Evolutionary conservation across 2,113 vertebrate species (phyloP).

Genomic region (Promerops cafer): DNA sequence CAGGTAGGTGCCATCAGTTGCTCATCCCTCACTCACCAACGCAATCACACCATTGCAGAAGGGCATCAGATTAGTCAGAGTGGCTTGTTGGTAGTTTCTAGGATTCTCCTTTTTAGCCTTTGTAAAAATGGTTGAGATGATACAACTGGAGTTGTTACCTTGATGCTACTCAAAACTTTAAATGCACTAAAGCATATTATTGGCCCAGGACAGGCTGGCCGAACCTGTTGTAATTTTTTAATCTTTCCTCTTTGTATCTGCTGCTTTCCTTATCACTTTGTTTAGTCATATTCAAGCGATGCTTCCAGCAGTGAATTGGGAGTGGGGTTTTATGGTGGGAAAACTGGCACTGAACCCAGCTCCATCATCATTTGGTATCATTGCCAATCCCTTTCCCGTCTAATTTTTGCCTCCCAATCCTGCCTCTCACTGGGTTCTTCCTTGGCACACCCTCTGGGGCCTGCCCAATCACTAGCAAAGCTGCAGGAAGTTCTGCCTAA

Average conservation of each 20-base stretch:
- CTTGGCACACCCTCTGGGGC: background rate
- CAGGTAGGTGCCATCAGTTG: background rate
- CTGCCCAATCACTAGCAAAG: background rate
- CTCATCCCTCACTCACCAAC: background rate
- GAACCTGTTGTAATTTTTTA: background rate
- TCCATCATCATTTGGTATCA: background rate
- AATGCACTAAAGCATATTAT: background rate
- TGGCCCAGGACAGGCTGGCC: background rate
- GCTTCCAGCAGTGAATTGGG: constrained; percentile 30
- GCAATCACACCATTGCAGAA: background rate
- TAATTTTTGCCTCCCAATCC: background rate
- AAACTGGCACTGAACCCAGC: background rate
- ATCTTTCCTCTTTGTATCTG: background rate
- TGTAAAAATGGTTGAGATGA: background rate
- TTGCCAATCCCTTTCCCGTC: background rate
- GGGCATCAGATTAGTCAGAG: background rate
- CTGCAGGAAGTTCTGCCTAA: background rate
- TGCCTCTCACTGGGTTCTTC: background rate
- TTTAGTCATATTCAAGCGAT: background rate
- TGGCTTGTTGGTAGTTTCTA: background rate
- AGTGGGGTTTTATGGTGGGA: background rate
- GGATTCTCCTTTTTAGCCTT: background rate
- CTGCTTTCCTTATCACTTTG: background rate
- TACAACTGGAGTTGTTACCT: background rate
- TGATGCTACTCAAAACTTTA: background rate